phyloP scores from a whole-genome alignment of 2,113 vertebrate genomes.

The Toxostoma redivivum region DNA sequence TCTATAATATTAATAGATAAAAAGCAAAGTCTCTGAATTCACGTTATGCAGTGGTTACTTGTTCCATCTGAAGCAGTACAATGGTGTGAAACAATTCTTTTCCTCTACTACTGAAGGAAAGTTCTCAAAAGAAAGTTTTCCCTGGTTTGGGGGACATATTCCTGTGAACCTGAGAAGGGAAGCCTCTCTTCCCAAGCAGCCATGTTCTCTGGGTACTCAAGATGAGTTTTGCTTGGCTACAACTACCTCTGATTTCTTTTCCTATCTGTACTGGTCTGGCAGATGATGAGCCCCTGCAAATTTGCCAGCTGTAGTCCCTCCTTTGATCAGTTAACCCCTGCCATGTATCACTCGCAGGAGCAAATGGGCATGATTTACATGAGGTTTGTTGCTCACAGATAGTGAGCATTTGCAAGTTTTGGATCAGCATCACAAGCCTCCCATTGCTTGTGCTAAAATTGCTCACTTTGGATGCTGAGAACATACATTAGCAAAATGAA shows the following conservation, averaged over 20 bases:
- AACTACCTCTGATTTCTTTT: not conserved
- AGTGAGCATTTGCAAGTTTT: not conserved
- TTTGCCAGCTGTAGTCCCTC: not conserved
- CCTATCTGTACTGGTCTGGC: not conserved
- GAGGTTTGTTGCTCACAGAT: not conserved
- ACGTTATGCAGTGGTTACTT: not conserved
- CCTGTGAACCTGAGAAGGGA: not conserved
- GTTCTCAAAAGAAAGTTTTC: not conserved
- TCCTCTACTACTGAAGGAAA: not conserved
- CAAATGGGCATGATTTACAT: not conserved
- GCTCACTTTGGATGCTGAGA: not conserved
- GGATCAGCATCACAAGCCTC: not conserved
- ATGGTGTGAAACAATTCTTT: not conserved
- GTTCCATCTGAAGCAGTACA: not conserved
- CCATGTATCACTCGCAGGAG: not conserved
- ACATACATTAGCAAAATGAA: not conserved
- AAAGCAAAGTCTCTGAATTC: not conserved
- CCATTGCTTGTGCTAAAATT: not conserved
- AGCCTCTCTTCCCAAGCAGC: not conserved
- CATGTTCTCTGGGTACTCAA: not conserved
- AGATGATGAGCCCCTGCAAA: not conserved
- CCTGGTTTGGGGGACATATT: not conserved
- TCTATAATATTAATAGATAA: not conserved
- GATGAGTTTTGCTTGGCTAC: not conserved
- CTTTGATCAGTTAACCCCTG: not conserved